Percentiles rank a stretch among this genome's conserved stretches.
These are phyloP conservation scores for Sinotaia quadrata DNA, from an alignment of 2,888 invertebrate genomes.

Conservation along the genomic window DNA sequence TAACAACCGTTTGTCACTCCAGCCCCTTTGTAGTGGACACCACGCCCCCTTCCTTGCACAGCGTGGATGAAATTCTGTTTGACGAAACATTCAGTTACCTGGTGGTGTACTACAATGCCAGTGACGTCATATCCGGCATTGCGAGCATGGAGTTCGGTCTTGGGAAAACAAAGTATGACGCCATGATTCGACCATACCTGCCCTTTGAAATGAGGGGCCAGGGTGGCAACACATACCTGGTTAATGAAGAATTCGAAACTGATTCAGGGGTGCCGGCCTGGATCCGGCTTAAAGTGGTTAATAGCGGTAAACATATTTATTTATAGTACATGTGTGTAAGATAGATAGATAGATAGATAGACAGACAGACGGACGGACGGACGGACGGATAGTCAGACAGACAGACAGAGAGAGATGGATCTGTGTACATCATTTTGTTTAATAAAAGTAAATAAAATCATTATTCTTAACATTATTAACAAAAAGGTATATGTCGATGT, in stretches of 20 bases:
- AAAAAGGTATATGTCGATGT: too few species aligned
- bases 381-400: too few species aligned
- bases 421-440: too few species aligned
- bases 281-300: conserved; percentile 51
- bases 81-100: conserved; percentile 54
- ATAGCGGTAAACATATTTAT: conserved; percentile 54
- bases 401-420: too few species aligned
- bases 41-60: conserved; percentile 47
- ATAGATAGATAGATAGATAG: too few species aligned
- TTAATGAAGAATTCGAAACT: conserved; percentile 47
- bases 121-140: conserved; percentile 44
- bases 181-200: conserved; percentile 41
- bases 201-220: conserved; percentile 35
- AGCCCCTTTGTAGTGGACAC: conserved; percentile 53
- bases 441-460: too few species aligned
- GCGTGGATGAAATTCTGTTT: conserved; percentile 48
- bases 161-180: conserved; percentile 53
- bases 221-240: conserved; percentile 36
- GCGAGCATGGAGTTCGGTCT: conserved; percentile 51
- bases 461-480: too few species aligned
- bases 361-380: too few species aligned
- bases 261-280: conserved; percentile 53
- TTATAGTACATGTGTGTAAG: too few species aligned
- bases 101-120: conserved; percentile 47
- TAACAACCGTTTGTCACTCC: conserved; percentile 55